Conservation (phyloP, 2,797 vertebrate genomes). For the Alectoris magna region DNA sequence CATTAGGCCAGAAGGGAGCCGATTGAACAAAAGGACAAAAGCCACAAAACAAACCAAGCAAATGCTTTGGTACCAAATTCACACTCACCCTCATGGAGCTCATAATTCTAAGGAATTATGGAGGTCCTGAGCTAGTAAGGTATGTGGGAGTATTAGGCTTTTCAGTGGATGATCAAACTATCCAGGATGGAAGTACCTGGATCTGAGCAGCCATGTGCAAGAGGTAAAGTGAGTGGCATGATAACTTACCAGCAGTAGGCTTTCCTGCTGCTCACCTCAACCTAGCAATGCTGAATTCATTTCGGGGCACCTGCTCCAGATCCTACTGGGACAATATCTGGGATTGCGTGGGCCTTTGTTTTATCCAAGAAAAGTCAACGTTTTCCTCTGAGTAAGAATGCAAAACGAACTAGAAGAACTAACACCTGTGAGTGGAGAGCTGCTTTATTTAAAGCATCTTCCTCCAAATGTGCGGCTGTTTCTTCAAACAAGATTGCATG, state of each 20-base stretch:
- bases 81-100: background rate
- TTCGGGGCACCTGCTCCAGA: background rate
- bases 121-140: background rate
- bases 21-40: background rate
- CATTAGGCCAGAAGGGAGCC: background rate
- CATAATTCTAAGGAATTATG: background rate
- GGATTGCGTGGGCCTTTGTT: background rate
- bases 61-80: background rate
- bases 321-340: background rate
- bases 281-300: background rate
- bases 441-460: background rate
- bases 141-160: background rate
- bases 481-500: background rate
- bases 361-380: background rate
- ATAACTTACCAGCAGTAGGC: background rate
- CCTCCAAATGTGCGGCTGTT: background rate
- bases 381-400: background rate
- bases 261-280: background rate
- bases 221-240: background rate
- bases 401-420: background rate
- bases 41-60: background rate
- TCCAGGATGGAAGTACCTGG: background rate
- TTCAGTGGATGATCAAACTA: background rate
- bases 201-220: background rate
- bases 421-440: background rate